Evolutionary conservation across 2,888 invertebrate species (phyloP), one percentile per base, ranked within the genome.

Genomic region (Rhyacophila evoluta): DNA sequence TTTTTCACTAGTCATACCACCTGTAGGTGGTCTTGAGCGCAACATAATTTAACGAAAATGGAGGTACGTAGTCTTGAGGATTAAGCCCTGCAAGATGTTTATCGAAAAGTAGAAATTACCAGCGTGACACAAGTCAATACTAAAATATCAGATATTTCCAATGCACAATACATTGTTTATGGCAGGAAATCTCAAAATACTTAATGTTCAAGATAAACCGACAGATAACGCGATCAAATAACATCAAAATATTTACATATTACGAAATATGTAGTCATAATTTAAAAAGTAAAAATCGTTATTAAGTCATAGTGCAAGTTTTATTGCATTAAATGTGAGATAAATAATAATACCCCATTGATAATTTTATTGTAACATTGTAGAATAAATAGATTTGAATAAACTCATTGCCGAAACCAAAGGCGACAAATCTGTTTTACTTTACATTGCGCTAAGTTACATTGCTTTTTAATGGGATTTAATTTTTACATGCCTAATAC

Each of bases 161-260:
- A 19, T 55, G 19, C 55, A 55, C 55, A 55, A 55, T 55, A 55
- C 55, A 55, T 55, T 19, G 19, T 55, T 55, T 55, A 55, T 55
- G 25, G 19, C 55, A 55, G 55, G 55, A 55, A 55, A 55, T 25
- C 25, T 55, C 55, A 55, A 55, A 19, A 19, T 1, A 55, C 19
- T 41, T 55, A 19, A 55, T 55, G 19, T 3, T 19, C 25, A 19
- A 55, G 55, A 55, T 55, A 55, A 19, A 55, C 55, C 55, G 25
- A 55, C 4, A 41, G 41, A 41, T 19, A 41, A 8, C 15, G 10
- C 10, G 25, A 33, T 33, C 29, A 6, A 25, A 8, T 25, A 55
- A 55, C 25, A 2, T 55, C 55, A 25, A 1, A 55, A 55, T 55
- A 55, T 19, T 55, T 8, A 55, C 19, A 55, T 55, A 55, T 55